Conservation (phyloP, 1,140 invertebrate genomes). For the Leptoteleia sp. region DNA sequence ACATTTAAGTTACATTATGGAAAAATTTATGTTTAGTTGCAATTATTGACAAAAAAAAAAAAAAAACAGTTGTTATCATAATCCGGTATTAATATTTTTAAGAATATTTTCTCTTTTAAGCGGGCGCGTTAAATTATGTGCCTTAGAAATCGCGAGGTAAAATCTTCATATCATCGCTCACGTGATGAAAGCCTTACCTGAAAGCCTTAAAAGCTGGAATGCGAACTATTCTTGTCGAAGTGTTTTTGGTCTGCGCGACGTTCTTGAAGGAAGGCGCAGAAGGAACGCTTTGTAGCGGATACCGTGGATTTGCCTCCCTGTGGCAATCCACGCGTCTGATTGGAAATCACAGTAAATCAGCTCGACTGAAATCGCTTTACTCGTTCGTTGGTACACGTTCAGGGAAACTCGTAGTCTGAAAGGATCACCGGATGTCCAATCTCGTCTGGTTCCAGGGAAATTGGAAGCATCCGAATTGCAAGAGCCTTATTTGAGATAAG, state of each 20-base stretch:
- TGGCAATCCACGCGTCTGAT: conserved; percentile 61
- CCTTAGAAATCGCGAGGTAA: too few relatives aligned
- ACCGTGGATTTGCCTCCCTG: conserved; percentile 46
- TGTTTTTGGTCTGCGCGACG: conserved; percentile 21
- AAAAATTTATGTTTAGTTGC: too few relatives aligned
- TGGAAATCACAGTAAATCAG: conserved; percentile 65
- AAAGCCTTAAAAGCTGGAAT: conserved; percentile 34
- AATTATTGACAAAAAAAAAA: too few relatives aligned
- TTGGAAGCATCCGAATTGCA: conserved; percentile 59
- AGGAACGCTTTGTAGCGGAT: conserved; percentile 42
- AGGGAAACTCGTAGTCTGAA: conserved; percentile 31
- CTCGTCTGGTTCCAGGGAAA: conserved; percentile 51
- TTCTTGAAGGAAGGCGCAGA: conserved; percentile 17
- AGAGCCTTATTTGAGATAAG: conserved; percentile 62
- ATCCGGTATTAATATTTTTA: too few relatives aligned
- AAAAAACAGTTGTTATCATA: too few relatives aligned
- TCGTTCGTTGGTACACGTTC: conserved; percentile 53
- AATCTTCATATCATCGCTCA: too few relatives aligned
- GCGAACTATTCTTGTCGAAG: conserved; percentile 43
- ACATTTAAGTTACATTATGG: too few relatives aligned
- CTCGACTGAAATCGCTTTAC: conserved; percentile 50
- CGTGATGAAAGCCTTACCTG: conserved; percentile 9
- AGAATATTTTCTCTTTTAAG: too few relatives aligned
- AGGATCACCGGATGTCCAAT: conserved; percentile 61
- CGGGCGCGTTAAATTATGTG: too few relatives aligned